Percentiles rank a stretch among this genome's conserved stretches.
Conservation (phyloP, 2,113 vertebrate species). For the Fregata magnificens region DNA sequence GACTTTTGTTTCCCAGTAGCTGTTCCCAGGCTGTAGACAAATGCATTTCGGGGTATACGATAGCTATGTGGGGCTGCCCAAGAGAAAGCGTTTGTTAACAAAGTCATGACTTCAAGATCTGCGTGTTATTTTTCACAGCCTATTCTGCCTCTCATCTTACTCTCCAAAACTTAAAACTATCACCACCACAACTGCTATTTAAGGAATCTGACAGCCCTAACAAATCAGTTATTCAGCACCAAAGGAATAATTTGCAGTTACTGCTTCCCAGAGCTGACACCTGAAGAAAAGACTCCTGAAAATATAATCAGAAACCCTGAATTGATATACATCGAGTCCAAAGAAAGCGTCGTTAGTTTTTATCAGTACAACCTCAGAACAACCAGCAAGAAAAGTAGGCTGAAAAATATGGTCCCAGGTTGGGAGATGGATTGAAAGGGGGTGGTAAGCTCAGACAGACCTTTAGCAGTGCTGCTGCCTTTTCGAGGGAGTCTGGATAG, state of each 20-base stretch:
- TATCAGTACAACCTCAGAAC: not conserved
- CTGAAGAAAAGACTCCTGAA: not conserved
- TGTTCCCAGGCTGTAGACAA: not conserved
- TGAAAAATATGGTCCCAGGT: not conserved
- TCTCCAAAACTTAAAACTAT: not conserved
- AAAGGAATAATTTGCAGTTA: not conserved
- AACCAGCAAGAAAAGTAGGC: rapidly evolving
- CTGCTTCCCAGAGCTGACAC: not conserved
- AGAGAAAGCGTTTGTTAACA: not conserved
- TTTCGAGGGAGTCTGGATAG: not conserved
- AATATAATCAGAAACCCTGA: not conserved
- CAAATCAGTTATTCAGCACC: not conserved
- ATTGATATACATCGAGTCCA: not conserved
- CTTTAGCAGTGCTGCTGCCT: not conserved
- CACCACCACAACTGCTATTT: not conserved
- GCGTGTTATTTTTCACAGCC: not conserved
- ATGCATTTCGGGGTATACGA: not conserved
- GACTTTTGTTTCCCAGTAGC: rapidly evolving
- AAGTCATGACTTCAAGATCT: not conserved
- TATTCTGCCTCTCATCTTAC: not conserved
- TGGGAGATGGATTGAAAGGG: not conserved
- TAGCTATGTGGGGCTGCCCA: not conserved
- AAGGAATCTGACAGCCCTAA: not conserved
- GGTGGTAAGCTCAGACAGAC: not conserved
- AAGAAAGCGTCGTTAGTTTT: not conserved